Evolutionary conservation across 2,888 invertebrate genomes (phyloP).

Genomic region (Drosophila anomelani): DNA sequence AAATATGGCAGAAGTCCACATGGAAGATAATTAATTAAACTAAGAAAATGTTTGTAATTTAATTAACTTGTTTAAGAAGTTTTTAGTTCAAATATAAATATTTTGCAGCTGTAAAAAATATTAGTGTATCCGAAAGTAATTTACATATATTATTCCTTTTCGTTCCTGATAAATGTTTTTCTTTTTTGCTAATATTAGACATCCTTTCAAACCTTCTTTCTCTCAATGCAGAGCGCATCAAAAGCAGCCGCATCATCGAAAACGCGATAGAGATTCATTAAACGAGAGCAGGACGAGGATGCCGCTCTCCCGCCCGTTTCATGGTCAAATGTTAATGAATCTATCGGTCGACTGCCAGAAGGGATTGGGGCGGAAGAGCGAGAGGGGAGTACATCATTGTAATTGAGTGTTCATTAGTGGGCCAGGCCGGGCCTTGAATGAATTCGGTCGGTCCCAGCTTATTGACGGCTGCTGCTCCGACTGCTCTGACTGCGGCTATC

Average conservation of each 20-base stretch:
- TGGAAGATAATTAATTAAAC: too few relatives aligned
- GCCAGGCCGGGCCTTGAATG: constrained; percentile 46
- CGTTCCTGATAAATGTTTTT: too few relatives aligned
- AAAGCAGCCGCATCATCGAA: constrained; percentile 58
- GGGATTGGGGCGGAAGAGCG: not conserved
- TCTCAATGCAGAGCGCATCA: constrained; percentile 18
- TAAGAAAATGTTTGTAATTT: too few relatives aligned
- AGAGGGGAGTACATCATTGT: constrained; percentile 70
- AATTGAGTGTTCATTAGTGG: constrained; percentile 80
- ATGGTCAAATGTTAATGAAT: constrained; percentile 76
- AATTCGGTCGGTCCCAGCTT: constrained; percentile 71
- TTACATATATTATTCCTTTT: too few relatives aligned
- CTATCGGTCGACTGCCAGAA: constrained; percentile 34
- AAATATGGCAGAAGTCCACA: too few relatives aligned
- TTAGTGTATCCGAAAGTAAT: too few relatives aligned
- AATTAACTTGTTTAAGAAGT: too few relatives aligned
- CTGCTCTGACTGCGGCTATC: constrained; percentile 59
- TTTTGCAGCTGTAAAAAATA: too few relatives aligned
- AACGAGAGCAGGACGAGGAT: constrained; percentile 39
- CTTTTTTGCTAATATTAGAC: too few relatives aligned
- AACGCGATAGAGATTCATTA: constrained; percentile 70
- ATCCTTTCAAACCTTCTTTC: not conserved
- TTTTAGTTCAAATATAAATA: too few relatives aligned
- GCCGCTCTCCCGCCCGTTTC: constrained; percentile 24
- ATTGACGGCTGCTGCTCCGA: constrained; percentile 66